phyloP scores from a whole-genome alignment of 2,797 vertebrate species.

The Pantherophis vulpinus region DNA sequence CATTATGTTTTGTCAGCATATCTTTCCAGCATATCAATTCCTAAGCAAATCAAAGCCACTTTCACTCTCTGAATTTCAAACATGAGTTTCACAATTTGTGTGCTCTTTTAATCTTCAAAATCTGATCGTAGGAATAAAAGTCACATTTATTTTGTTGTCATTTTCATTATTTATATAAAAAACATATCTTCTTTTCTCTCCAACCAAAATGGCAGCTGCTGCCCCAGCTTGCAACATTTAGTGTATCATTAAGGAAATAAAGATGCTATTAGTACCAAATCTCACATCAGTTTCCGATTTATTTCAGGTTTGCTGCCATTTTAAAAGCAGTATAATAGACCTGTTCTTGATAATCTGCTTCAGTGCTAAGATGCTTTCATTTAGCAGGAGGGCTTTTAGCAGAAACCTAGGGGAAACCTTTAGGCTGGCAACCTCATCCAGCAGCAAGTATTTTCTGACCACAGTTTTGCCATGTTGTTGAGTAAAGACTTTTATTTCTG shows the following conservation, averaged over 20 bases:
- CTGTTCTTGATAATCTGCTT: neutral
- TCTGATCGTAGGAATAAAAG: neutral
- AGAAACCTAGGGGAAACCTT: constrained; percentile 49
- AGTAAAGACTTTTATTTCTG: constrained; percentile 56
- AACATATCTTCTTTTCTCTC: neutral
- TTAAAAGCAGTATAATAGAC: neutral
- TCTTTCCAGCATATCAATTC: neutral
- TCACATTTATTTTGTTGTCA: neutral
- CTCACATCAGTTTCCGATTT: neutral
- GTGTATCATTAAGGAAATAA: neutral
- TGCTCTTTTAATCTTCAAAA: neutral
- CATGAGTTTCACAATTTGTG: neutral
- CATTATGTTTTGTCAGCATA: neutral
- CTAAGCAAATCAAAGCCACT: neutral
- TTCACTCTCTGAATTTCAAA: neutral
- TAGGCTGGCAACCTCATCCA: constrained; percentile 31
- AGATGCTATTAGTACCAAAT: neutral
- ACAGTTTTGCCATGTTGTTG: constrained; percentile 52
- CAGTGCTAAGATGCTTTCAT: constrained; percentile 28
- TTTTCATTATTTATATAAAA: neutral
- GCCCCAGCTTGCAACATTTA: neutral
- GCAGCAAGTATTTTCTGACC: constrained; percentile 53
- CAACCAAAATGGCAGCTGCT: neutral
- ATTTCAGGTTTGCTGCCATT: neutral
- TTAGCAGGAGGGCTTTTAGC: constrained; percentile 37